A percentile compares a stretch with the other conserved stretches of the same genome.
These are phyloP conservation scores for Prunella himalayana DNA, from an alignment of 2,113 vertebrate species.

Conservation along the genomic window DNA sequence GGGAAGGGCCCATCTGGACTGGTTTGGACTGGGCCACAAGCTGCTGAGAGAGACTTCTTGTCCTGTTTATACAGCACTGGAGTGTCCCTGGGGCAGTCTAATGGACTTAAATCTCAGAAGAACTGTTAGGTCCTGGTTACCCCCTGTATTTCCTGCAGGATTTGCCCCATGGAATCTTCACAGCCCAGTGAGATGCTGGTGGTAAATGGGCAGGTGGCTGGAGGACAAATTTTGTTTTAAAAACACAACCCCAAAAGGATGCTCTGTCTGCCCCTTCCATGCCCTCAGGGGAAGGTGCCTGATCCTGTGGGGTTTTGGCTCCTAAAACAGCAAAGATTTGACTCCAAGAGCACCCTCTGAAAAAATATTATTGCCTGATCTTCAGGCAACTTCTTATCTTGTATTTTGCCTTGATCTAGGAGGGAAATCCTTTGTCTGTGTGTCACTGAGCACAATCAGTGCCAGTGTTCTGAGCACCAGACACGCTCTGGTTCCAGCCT, in stretches of 20 bases:
- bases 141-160: not conserved
- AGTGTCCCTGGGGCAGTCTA: not conserved
- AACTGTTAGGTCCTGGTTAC: not conserved
- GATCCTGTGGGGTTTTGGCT: not conserved
- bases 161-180: not conserved
- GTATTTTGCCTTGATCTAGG: not conserved
- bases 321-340: not conserved
- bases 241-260: not conserved
- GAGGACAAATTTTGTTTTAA: not conserved
- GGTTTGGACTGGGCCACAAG: not conserved
- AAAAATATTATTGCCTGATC: not conserved
- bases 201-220: not conserved
- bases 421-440: not conserved
- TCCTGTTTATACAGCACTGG: too few relatives aligned
- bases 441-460: not conserved
- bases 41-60: not conserved
- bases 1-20: not conserved
- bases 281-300: not conserved
- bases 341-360: not conserved
- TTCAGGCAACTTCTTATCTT: not conserved
- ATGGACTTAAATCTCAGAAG: not conserved
- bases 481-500: conserved; percentile 21
- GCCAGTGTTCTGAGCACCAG: not conserved
- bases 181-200: not conserved
- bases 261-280: not conserved